Conservation (phyloP, 2,113 vertebrate genomes). For the Oenanthe oenanthe region DNA sequence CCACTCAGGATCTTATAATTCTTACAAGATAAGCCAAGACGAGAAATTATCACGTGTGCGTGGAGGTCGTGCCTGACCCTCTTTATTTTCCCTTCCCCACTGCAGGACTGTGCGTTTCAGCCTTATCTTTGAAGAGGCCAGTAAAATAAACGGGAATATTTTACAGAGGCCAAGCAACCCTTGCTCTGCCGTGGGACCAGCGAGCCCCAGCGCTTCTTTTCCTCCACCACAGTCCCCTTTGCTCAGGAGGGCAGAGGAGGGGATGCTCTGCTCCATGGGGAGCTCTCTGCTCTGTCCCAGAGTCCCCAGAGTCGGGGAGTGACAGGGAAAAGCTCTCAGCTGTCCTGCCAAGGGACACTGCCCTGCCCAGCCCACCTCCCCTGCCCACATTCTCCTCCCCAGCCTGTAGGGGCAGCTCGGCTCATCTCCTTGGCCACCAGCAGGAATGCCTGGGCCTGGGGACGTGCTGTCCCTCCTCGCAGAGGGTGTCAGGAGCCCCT, state of each 20-base stretch:
- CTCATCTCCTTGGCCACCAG: background rate
- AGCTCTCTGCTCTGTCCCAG: background rate
- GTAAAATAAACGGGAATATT: background rate
- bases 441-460: background rate
- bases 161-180: background rate
- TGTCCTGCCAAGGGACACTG: background rate
- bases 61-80: background rate
- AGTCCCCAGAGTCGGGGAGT: background rate
- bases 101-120: background rate
- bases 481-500: background rate
- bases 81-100: slow-evolving; percentile 7
- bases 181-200: background rate
- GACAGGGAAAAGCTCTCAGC: background rate
- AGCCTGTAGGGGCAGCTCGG: background rate
- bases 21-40: slow-evolving; percentile 55
- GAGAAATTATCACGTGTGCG: slow-evolving; percentile 36
- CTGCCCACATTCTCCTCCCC: background rate
- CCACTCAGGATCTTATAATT: slow-evolving; percentile 54
- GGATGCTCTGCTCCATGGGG: background rate
- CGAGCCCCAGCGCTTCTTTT: too few species aligned
- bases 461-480: background rate
- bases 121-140: slow-evolving; percentile 9
- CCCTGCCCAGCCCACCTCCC: background rate
- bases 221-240: background rate
- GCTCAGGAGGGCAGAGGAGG: background rate